A percentile compares a stretch with the other conserved stretches of the same genome.
phyloP scores from a whole-genome alignment of 2,113 vertebrate species.

The Sclerurus mexicanus region DNA sequence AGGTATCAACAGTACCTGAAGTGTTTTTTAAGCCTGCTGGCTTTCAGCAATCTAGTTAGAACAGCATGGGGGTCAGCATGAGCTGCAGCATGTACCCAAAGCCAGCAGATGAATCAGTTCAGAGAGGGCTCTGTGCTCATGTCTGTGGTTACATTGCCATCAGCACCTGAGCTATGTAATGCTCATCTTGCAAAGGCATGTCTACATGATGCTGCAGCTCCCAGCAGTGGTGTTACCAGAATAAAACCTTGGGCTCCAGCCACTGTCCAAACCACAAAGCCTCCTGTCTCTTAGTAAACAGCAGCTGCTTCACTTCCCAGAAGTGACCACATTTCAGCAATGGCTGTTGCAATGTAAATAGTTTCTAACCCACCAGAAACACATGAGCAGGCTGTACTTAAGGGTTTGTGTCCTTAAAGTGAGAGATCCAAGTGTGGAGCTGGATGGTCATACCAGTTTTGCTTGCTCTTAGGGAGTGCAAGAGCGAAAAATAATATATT shows the following conservation, averaged over 20 bases:
- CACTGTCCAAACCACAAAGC: conserved; percentile 35
- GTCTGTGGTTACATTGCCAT: background rate
- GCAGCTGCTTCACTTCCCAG: conserved; percentile 56
- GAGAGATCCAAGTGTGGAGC: background rate
- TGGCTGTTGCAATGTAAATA: background rate
- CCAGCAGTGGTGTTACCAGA: background rate
- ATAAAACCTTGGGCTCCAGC: conserved; percentile 19
- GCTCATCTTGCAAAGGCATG: background rate
- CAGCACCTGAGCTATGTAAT: background rate
- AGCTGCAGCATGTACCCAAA: background rate
- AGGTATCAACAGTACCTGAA: background rate
- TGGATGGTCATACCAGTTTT: background rate
- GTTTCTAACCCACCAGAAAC: conserved; percentile 1
- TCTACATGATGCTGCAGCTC: background rate
- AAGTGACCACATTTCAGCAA: conserved; percentile 1
- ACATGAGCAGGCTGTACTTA: background rate
- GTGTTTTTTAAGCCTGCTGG: background rate
- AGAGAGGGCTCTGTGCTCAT: background rate
- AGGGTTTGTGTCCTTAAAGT: background rate
- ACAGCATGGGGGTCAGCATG: background rate
- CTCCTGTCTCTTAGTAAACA: conserved; percentile 8
- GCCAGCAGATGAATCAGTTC: background rate
- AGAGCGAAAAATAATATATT: fast-evolving
- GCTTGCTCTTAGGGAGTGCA: background rate
- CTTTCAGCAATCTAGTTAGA: background rate